A percentile compares a stretch with the other conserved stretches of the same genome.
Evolutionary conservation across 2,113 vertebrate species (phyloP).

Genomic region (Rhinoderma darwinii): DNA sequence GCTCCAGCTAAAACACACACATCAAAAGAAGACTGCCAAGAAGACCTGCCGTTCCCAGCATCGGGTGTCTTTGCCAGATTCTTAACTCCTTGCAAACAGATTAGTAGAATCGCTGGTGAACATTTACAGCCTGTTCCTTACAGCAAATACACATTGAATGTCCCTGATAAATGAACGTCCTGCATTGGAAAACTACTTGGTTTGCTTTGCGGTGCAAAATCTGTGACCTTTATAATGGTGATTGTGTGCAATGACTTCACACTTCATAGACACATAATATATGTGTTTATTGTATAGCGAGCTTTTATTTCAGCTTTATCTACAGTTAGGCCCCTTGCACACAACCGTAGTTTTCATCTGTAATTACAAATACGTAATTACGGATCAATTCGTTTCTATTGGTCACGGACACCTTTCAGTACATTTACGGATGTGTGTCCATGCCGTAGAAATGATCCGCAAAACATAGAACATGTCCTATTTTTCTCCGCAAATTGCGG

Average conservation of each 20-base stretch:
- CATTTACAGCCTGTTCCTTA: neutral
- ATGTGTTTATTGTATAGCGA: no score
- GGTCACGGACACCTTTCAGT: no score
- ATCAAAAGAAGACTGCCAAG: slow-evolving; percentile 38
- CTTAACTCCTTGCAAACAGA: slow-evolving; percentile 33
- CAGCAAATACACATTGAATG: neutral
- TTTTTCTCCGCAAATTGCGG: no score
- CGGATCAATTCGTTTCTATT: no score
- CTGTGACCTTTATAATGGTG: neutral
- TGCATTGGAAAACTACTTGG: neutral
- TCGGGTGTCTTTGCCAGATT: neutral
- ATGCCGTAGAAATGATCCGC: no score
- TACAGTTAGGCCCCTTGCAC: no score
- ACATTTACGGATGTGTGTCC: no score
- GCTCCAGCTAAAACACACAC: slow-evolving; percentile 42
- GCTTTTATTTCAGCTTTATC: no score
- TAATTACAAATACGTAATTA: no score
- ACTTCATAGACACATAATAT: no score
- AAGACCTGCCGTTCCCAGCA: slow-evolving; percentile 5
- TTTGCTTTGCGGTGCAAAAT: neutral
- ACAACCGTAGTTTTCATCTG: no score
- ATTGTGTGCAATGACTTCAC: neutral
- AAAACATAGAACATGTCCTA: no score
- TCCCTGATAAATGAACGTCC: neutral
- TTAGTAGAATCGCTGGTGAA: neutral